Evolutionary conservation across 2,888 invertebrate species (phyloP).

Genomic region (Halictus ligatus): DNA sequence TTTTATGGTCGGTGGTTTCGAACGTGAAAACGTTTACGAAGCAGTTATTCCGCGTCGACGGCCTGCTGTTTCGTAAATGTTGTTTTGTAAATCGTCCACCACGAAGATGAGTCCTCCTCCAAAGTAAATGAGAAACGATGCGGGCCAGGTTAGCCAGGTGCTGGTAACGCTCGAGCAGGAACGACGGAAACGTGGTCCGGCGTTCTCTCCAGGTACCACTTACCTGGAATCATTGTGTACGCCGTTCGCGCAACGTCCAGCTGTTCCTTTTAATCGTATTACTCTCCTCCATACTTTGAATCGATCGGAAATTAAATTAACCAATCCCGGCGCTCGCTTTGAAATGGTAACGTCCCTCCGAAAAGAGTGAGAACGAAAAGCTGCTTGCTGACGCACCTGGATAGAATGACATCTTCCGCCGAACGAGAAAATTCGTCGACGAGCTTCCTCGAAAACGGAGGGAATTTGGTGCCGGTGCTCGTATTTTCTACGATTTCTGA

Average conservation of each 20-base stretch:
- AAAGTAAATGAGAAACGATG: slow-evolving; percentile 29
- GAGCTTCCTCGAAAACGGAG: not conserved
- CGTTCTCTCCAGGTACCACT: slow-evolving; percentile 12
- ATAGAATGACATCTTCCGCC: not conserved
- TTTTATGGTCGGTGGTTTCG: not conserved
- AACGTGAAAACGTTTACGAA: not conserved
- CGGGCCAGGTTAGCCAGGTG: slow-evolving; percentile 18
- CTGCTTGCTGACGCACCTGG: slow-evolving; percentile 13
- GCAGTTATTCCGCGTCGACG: slow-evolving; percentile 14
- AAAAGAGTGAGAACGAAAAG: not conserved
- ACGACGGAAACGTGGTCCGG: slow-evolving; percentile 1
- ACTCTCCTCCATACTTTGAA: slow-evolving; percentile 40
- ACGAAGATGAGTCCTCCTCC: not conserved
- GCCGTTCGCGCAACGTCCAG: slow-evolving; percentile 42
- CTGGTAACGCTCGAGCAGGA: slow-evolving; percentile 2
- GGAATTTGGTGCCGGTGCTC: not conserved
- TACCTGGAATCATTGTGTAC: slow-evolving; percentile 41
- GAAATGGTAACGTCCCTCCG: slow-evolving; percentile 29
- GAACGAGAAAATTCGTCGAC: not conserved
- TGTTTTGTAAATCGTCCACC: slow-evolving; percentile 18
- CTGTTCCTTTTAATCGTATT: slow-evolving; percentile 61
- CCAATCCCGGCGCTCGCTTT: slow-evolving; percentile 48
- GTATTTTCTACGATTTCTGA: not conserved
- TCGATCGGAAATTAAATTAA: slow-evolving; percentile 57
- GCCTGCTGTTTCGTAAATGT: slow-evolving; percentile 10